phyloP scores from a whole-genome alignment of 1,140 invertebrate genomes.

The Platyscapa corneri region DNA sequence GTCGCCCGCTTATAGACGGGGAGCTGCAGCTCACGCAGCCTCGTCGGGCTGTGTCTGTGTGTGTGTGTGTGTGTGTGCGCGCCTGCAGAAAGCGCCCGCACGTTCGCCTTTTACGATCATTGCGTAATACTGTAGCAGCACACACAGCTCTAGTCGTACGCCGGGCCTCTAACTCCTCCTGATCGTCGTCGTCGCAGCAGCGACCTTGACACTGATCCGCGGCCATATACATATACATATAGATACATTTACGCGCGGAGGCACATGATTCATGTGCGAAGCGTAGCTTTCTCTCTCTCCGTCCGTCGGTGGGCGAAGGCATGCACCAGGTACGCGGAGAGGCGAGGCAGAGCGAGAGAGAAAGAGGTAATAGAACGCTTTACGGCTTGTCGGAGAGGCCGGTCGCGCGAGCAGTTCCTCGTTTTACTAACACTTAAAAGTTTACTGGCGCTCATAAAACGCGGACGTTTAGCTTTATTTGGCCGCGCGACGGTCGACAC shows the following conservation, averaged over 20 bases:
- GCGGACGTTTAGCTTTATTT: constrained; percentile 72
- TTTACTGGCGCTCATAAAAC: constrained; percentile 74
- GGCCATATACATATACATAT: constrained; percentile 4
- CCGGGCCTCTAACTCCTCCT: constrained; percentile 21
- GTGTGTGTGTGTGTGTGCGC: background rate
- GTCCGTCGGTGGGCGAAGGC: constrained; percentile 53
- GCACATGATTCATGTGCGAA: constrained; percentile 62
- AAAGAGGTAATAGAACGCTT: constrained; percentile 47
- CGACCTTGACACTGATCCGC: constrained; percentile 72
- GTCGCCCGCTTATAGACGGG: constrained; percentile 31
- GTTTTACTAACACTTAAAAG: constrained; percentile 75
- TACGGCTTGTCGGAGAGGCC: constrained; percentile 48
- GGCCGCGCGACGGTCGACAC: constrained; percentile 52
- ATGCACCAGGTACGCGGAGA: background rate
- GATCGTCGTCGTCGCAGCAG: constrained; percentile 46
- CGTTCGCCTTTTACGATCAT: constrained; percentile 65
- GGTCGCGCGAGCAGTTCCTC: constrained; percentile 52
- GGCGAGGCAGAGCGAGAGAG: constrained; percentile 25
- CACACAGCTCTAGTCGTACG: constrained; percentile 30
- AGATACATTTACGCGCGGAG: constrained; percentile 36
- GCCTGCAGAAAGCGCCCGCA: constrained; percentile 37
- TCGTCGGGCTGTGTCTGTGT: too few relatives aligned
- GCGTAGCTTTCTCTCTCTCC: constrained; percentile 39
- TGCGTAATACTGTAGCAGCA: constrained; percentile 60
- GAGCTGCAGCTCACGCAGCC: background rate